Conservation (phyloP, 2,888 invertebrate genomes). For the Dasypolia templi region DNA sequence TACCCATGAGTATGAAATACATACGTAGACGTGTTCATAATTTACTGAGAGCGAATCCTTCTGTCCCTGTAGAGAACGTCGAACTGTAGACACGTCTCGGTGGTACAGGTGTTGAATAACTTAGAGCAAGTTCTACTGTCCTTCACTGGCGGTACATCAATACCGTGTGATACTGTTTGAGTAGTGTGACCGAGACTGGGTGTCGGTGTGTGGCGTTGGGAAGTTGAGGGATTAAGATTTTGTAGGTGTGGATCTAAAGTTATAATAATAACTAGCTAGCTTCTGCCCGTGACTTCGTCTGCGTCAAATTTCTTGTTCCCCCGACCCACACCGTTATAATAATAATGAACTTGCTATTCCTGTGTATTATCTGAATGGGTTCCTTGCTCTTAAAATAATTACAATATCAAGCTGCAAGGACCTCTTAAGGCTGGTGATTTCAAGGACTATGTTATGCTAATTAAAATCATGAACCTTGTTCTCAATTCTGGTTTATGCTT, state of each 20-base stretch:
- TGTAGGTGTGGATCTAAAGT: constrained; percentile 12
- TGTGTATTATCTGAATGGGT: no score
- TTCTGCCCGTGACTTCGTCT: no score
- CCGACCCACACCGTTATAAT: no score
- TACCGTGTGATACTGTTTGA: constrained; percentile 59
- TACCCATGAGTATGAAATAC: constrained; percentile 11
- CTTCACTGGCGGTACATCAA: constrained; percentile 60
- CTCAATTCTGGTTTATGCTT: no score
- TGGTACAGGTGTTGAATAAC: constrained; percentile 62
- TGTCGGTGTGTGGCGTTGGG: constrained; percentile 2
- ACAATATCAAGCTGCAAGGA: neutral
- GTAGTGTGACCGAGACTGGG: constrained; percentile 7
- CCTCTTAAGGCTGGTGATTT: no score
- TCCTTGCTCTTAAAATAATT: neutral
- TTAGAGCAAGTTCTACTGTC: constrained; percentile 60
- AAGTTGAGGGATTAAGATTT: constrained; percentile 2
- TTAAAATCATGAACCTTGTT: no score
- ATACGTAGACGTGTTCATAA: constrained; percentile 49
- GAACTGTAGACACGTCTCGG: constrained; percentile 63
- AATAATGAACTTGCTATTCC: neutral
- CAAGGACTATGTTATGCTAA: no score
- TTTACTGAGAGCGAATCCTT: constrained; percentile 46
- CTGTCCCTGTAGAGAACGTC: constrained; percentile 47
- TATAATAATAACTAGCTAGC: no score
- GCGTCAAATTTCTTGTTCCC: no score